These are phyloP conservation scores for Dyspetes luteomarginatus DNA, from an alignment of 2,888 invertebrate species.

Conservation along the genomic window DNA sequence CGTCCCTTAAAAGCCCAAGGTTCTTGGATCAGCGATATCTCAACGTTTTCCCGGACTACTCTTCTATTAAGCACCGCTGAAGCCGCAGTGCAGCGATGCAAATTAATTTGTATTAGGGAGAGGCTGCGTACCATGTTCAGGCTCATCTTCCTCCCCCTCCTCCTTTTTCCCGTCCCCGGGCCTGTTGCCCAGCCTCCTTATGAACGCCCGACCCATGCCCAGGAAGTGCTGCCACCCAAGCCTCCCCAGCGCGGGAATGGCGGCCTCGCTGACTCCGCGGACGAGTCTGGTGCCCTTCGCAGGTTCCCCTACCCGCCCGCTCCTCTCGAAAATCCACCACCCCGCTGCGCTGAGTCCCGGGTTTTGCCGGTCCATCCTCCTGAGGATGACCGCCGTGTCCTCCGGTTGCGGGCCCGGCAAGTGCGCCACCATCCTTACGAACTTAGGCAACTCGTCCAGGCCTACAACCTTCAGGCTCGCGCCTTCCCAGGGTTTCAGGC, in stretches of 20 bases:
- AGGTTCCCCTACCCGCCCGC: slow-evolving; percentile 1
- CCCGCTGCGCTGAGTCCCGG: slow-evolving; percentile 50
- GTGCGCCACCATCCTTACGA: slow-evolving; percentile 7
- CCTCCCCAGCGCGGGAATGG: not conserved
- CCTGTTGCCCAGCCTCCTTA: not conserved
- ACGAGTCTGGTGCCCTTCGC: slow-evolving; percentile 44
- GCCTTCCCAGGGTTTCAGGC: slow-evolving; percentile 22
- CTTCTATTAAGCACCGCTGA: not conserved
- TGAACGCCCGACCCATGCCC: slow-evolving; percentile 13
- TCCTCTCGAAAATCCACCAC: slow-evolving; percentile 55
- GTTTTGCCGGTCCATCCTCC: slow-evolving; percentile 53
- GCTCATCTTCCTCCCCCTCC: not conserved
- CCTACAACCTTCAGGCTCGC: slow-evolving; percentile 1
- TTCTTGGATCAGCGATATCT: not conserved
- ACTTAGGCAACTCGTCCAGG: slow-evolving; percentile 9
- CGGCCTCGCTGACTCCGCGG: slow-evolving; percentile 47
- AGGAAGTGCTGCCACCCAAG: slow-evolving; percentile 14
- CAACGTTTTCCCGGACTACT: not conserved
- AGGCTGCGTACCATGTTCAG: not conserved
- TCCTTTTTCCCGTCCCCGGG: not conserved
- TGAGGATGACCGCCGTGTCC: slow-evolving; percentile 30
- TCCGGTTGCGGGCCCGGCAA: not conserved
- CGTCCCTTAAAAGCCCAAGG: not conserved
- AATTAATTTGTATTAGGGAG: not conserved
- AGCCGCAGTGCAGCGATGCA: not conserved